A percentile compares a stretch with the other conserved stretches of the same genome.
phyloP scores from a whole-genome alignment of 2,113 vertebrate species.

The Alligator sinensis region DNA sequence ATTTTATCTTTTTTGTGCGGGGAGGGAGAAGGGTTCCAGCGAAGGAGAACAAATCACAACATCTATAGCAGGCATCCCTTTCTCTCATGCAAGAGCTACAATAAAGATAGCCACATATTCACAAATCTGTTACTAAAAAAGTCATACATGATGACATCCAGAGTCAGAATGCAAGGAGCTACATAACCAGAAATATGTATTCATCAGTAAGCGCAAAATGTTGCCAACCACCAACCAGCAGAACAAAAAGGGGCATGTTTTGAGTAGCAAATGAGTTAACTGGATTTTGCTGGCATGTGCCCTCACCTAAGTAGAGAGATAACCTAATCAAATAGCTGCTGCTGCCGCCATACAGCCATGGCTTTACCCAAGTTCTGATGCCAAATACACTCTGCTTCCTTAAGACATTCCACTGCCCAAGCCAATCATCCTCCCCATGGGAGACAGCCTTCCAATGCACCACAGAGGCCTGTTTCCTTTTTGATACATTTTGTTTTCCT shows the following conservation, averaged over 20 bases:
- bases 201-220: not conserved
- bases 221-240: not conserved
- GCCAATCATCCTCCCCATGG: not conserved
- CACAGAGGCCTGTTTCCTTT: not conserved
- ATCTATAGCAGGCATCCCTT: not conserved
- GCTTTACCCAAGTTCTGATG: not conserved
- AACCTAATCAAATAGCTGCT: not conserved
- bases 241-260: not conserved
- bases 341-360: not conserved
- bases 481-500: not conserved
- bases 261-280: not conserved
- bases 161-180: not conserved
- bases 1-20: not conserved
- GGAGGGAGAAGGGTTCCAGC: not conserved
- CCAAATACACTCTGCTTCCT: not conserved
- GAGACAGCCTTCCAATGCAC: not conserved
- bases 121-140: not conserved
- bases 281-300: fast-evolving
- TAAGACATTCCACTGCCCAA: not conserved
- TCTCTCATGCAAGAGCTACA: not conserved
- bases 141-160: not conserved
- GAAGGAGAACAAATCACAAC: not conserved
- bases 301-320: not conserved
- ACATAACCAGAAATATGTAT: not conserved
- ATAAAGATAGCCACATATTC: not conserved